Percentiles rank a stretch among this genome's conserved stretches.
Conservation (phyloP, 1,140 invertebrate genomes). For the Caerostris darwini region DNA sequence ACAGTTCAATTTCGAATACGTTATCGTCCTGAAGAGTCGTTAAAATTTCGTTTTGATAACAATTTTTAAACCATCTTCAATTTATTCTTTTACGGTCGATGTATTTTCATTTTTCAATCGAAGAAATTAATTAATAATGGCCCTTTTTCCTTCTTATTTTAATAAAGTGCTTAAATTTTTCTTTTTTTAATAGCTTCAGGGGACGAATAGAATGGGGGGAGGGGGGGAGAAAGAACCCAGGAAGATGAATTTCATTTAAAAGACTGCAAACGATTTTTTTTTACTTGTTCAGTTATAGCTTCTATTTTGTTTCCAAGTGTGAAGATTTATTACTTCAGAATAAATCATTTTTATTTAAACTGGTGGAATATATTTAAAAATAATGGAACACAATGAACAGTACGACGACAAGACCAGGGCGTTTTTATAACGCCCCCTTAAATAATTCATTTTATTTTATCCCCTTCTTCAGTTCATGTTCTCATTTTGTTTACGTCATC, state of each 20-base stretch:
- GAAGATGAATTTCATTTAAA: constrained; percentile 32
- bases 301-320: constrained; percentile 24
- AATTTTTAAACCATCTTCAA: constrained; percentile 34
- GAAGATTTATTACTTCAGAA: constrained; percentile 22
- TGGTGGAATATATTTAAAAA: constrained; percentile 26
- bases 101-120: neutral
- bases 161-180: constrained; percentile 31
- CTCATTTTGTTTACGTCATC: constrained; percentile 15
- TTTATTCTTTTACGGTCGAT: neutral
- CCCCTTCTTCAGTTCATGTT: neutral
- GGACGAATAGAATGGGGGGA: too few species aligned
- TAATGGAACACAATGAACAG: neutral
- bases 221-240: neutral
- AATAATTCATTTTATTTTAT: neutral
- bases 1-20: neutral
- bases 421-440: neutral
- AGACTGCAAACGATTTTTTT: neutral
- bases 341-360: constrained; percentile 37
- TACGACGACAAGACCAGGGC: neutral
- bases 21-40: constrained; percentile 2
- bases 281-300: neutral
- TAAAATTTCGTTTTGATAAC: constrained; percentile 36
- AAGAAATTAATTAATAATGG: constrained; percentile 42
- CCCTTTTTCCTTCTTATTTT: constrained; percentile 26
- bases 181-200: constrained; percentile 11